These are phyloP conservation scores for Dolichomitus sp. DNA, from an alignment of 2,888 invertebrate genomes.

Conservation along the genomic window DNA sequence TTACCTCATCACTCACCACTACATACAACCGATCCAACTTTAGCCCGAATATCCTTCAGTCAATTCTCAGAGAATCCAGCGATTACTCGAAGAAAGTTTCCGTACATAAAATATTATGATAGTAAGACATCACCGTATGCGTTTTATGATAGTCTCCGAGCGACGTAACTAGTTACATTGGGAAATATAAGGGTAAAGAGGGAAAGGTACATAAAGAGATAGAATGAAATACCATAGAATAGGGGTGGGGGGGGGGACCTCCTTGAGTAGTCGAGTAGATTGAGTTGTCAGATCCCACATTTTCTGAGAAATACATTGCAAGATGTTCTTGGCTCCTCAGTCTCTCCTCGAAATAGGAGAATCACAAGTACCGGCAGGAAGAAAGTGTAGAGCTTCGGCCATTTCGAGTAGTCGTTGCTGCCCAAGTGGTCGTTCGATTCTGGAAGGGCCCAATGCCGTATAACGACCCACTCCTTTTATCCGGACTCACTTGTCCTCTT, in stretches of 20 bases:
- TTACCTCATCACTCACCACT: too few relatives aligned
- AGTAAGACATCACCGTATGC: background rate
- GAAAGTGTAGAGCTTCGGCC: constrained; percentile 44
- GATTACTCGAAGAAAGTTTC: too few relatives aligned
- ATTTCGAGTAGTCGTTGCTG: constrained; percentile 51
- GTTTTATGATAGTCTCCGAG: background rate
- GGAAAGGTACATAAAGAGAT: constrained; percentile 3
- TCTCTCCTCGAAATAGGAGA: constrained; percentile 48
- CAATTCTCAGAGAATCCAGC: too few relatives aligned
- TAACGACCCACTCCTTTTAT: constrained; percentile 26
- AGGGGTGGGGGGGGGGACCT: constrained; percentile 14
- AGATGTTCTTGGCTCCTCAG: constrained; percentile 45
- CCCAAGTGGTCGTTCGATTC: constrained; percentile 41
- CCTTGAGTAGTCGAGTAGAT: constrained; percentile 55
- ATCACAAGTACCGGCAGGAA: constrained; percentile 6
- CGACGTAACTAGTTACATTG: constrained; percentile 41
- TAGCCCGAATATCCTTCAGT: too few relatives aligned
- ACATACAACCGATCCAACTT: too few relatives aligned
- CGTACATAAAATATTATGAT: too few relatives aligned
- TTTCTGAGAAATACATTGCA: constrained; percentile 57
- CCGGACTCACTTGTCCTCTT: background rate
- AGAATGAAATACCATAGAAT: background rate
- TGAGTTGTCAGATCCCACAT: constrained; percentile 17
- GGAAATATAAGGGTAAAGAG: constrained; percentile 26
- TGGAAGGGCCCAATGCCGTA: constrained; percentile 10